These are phyloP conservation scores for Limenitis camilla DNA, from an alignment of 2,888 invertebrate genomes.

Conservation along the genomic window DNA sequence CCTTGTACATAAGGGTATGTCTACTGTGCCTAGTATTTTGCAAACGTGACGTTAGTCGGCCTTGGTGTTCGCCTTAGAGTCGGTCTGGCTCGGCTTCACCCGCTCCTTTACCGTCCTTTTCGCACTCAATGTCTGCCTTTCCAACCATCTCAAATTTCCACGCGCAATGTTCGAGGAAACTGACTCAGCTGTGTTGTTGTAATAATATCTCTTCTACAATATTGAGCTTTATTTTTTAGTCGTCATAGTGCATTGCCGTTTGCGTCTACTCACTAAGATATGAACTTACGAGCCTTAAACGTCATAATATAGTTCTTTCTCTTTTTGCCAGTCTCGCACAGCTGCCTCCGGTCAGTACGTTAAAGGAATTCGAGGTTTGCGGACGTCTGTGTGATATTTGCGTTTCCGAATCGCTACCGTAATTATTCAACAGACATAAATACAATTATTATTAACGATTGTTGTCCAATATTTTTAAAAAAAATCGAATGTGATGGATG, in stretches of 20 bases:
- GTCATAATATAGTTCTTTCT: conserved; percentile 62
- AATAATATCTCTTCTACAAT: conserved; percentile 25
- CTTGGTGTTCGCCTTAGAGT: conserved; percentile 61
- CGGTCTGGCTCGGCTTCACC: conserved; percentile 47
- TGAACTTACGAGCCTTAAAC: conserved; percentile 31
- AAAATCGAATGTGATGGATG: conserved; percentile 1
- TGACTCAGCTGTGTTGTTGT: conserved; percentile 52
- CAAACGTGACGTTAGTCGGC: conserved; percentile 66
- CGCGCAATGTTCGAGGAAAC: conserved; percentile 60
- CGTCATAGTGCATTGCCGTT: conserved; percentile 35
- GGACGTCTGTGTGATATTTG: conserved; percentile 46
- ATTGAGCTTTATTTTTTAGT: conserved; percentile 39
- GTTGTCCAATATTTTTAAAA: no score
- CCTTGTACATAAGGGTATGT: conserved; percentile 39
- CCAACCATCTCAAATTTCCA: conserved; percentile 61
- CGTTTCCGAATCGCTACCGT: conserved; percentile 43
- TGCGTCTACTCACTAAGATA: conserved; percentile 30
- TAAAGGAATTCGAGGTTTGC: conserved; percentile 51
- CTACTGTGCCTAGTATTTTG: conserved; percentile 64
- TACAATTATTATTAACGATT: not conserved
- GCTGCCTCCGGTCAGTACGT: conserved; percentile 66
- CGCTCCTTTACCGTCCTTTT: conserved; percentile 49
- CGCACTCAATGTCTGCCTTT: conserved; percentile 54
- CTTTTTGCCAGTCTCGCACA: conserved; percentile 61
- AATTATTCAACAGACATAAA: conserved; percentile 48